Evolutionary conservation across 1,140 invertebrate species (phyloP), one percentile per base, ranked within the genome.

Genomic region (Drosophila nasuta): DNA sequence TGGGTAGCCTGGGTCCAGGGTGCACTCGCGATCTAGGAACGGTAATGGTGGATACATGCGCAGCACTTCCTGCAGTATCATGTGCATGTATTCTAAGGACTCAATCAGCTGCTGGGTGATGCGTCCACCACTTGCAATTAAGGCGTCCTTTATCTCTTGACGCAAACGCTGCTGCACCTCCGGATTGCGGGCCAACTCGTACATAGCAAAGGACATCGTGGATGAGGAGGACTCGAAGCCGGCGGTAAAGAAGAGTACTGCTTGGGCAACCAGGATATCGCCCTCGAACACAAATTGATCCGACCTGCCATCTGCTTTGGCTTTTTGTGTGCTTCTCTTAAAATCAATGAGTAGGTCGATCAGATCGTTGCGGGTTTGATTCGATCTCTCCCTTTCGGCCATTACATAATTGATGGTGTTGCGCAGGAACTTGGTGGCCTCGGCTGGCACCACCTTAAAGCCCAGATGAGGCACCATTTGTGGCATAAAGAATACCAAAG

Each of bases 161-260:
- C 93, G 79, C 10, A 94, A 17, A 56, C 93, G 93, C 3, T 92
- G 67, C 63, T 95, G 94, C 0, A 93, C 67, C 2, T 93, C 90
- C 0, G 82, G 81, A 69, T 94, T 78, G 33, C 90, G 81, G 1
- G 94, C 93, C 43, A 95, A 35, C 71, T 94, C 93, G 76, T 93
- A 95, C n/a, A 94, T 46, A 11, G 93, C 91, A 80, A 93, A 93
- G 0, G 90, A 79, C 77, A 93, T 91, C 0, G 93, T 93, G 1
- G 92, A 88, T 0, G 93, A 92, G 2, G 93, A 93, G 1, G 94
- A 93, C 70, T 94, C 94, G 60, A 93, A 94, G 3, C 94, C 94
- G 59, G 94, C 96, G 1, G 94, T 91, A 72, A 96, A 95, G 77
- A 97, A 96, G 5, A 95, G 43, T 1, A 95, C 91, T 1, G 94